These are phyloP conservation scores for Rhinoptilus africanus DNA, from an alignment of 2,113 vertebrate genomes.

Conservation along the genomic window DNA sequence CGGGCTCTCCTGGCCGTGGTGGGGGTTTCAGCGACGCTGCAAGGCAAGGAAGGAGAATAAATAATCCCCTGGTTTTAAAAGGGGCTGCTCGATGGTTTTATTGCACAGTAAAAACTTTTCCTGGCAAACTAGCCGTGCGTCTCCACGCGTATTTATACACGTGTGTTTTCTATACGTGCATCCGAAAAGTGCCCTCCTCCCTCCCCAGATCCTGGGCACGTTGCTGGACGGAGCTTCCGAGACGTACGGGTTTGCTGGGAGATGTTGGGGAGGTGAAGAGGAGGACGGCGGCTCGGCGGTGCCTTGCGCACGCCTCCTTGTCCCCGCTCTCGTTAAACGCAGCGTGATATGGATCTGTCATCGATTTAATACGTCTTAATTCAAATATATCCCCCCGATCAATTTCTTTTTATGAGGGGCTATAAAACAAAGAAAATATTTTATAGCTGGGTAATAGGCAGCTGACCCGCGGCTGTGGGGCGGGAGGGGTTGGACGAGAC, in stretches of 20 bases:
- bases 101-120: constrained; percentile 61
- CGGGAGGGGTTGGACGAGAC: neutral
- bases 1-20: neutral
- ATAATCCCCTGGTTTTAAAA: constrained; percentile 47
- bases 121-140: neutral
- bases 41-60: constrained; percentile 40
- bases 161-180: accelerated
- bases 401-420: constrained; percentile 73
- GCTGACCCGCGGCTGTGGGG: constrained; percentile 1
- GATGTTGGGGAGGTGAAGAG: constrained; percentile 55
- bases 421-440: constrained; percentile 66
- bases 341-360: constrained; percentile 83
- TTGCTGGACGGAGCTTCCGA: constrained; percentile 44
- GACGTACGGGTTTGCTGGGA: constrained; percentile 26
- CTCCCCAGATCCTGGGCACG: constrained; percentile 1
- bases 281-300: constrained; percentile 22
- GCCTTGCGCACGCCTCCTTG: constrained; percentile 61
- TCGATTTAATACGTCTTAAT: constrained; percentile 87
- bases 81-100: constrained; percentile 60
- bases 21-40: constrained; percentile 9
- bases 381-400: constrained; percentile 77
- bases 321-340: constrained; percentile 75
- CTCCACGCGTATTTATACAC: neutral
- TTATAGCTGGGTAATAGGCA: constrained; percentile 49
- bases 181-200: neutral